Base-by-base conservation (phyloP, 92 coral and sea anemone species). In the Palythoa grandis region DNA sequence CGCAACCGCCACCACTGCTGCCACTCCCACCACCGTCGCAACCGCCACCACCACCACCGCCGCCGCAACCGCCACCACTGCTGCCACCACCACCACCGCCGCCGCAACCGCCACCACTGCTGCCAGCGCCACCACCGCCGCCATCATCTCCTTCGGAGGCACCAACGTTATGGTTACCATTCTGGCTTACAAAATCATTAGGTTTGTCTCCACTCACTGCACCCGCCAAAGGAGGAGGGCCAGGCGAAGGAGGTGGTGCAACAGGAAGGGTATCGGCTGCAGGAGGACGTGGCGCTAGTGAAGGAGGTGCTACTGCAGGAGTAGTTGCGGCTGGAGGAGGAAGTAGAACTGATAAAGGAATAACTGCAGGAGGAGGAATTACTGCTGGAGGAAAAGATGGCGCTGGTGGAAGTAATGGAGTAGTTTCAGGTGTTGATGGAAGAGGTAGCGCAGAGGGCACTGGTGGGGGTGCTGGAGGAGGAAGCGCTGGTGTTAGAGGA, bases 151-250 rank as follows among this genome's bases (percentile, higher is more conserved):
- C 89, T 15, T 87, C 87, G 24, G 92, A 84, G 52, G 90, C 91
- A 15, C 82, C 94, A 40, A 86, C 87, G 12, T 83, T 93, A 24
- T 93, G 96, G 96, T 83, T 93, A 29, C 96, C 96, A 20, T 76
- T 87, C 58, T 93, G 96, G 96, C 70, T 93, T 17, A 93, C 94
- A n/a, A 82, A 90, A 12, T 82, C 86, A 37, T 86, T 93, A 11
- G 96, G 96, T 10, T 82, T 93, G n/a, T 94, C 96, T 15, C 87
- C 94, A 29, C 69, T 91, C 3, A 50, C 87, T 2, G 91, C 90
- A 17, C 82, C 82, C 9, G 53, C 68, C 11, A 57, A 80, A 48
- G 82, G 23, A 8, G 53, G 24, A n/a, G 9, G 50, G 50, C 50
- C 1, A 25, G 74, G 43, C 6, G 74, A 4, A 70, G 47, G 66